Conservation (phyloP, 2,888 invertebrate species). For the Carabus problematicus region DNA sequence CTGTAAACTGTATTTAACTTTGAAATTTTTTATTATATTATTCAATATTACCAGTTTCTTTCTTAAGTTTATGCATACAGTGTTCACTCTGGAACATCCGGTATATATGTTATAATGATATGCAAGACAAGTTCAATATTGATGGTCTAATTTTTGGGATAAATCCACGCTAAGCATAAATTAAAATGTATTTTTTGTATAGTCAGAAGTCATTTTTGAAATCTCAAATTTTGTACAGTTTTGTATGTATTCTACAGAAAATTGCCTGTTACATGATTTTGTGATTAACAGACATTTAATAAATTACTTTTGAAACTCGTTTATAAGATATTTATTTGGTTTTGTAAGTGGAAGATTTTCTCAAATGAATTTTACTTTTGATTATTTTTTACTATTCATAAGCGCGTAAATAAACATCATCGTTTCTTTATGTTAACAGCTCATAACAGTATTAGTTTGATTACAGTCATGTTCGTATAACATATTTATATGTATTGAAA, state of each 20-base stretch:
- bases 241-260: slow-evolving; percentile 42
- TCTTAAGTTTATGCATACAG: slow-evolving; percentile 10
- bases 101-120: no score
- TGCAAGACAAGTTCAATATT: slow-evolving; percentile 12
- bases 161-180: slow-evolving; percentile 30
- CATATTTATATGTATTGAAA: no score
- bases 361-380: neutral
- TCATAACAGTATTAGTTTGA: no score
- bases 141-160: slow-evolving; percentile 35
- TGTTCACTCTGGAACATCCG: no score
- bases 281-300: slow-evolving; percentile 38
- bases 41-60: no score
- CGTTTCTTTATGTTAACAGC: no score
- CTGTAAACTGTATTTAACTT: no score
- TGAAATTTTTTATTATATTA: no score
- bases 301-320: slow-evolving; percentile 38
- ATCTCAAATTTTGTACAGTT: slow-evolving; percentile 41
- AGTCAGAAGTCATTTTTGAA: slow-evolving; percentile 37
- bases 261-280: slow-evolving; percentile 40
- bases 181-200: slow-evolving; percentile 40
- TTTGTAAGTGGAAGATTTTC: neutral
- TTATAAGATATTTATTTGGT: slow-evolving; percentile 1
- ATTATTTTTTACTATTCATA: neutral
- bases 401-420: no score
- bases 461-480: no score